Conservation (phyloP, 2,113 vertebrate species). For the Corynorhinus townsendii region DNA sequence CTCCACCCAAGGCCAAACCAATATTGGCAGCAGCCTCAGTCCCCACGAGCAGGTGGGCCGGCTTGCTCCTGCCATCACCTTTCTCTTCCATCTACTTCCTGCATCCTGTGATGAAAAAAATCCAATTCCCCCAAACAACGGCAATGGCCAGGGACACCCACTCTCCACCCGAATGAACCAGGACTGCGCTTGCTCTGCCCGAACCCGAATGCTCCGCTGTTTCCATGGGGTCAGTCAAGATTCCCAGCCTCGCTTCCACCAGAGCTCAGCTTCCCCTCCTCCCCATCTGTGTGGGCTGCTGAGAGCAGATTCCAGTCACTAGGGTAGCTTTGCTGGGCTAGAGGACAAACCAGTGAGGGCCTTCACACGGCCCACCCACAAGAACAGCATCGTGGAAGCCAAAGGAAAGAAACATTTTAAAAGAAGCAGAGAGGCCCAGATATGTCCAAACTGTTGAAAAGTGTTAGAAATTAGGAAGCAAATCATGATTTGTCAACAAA, state of each 20-base stretch:
- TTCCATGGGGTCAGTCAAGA: neutral
- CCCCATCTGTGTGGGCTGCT: neutral
- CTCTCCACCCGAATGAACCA: neutral
- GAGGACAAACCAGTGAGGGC: neutral
- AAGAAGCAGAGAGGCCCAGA: neutral
- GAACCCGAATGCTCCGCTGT: fast-evolving
- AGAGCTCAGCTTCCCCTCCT: no score
- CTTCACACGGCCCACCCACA: neutral
- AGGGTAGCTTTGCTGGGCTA: neutral
- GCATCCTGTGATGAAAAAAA: neutral
- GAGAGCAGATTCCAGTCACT: neutral
- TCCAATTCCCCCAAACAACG: neutral
- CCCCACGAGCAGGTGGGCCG: neutral
- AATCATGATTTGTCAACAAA: neutral
- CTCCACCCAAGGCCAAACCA: neutral
- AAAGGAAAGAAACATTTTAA: neutral
- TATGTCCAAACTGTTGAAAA: neutral
- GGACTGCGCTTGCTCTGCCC: neutral
- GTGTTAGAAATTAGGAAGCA: neutral
- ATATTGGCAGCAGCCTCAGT: neutral
- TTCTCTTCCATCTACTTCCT: neutral
- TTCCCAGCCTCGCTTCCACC: neutral
- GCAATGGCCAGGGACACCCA: neutral
- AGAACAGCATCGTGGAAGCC: neutral
- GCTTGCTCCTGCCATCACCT: neutral